Conservation (phyloP, 37 sponge, comb jelly and placozoan species). For the Crambe crambe region DNA sequence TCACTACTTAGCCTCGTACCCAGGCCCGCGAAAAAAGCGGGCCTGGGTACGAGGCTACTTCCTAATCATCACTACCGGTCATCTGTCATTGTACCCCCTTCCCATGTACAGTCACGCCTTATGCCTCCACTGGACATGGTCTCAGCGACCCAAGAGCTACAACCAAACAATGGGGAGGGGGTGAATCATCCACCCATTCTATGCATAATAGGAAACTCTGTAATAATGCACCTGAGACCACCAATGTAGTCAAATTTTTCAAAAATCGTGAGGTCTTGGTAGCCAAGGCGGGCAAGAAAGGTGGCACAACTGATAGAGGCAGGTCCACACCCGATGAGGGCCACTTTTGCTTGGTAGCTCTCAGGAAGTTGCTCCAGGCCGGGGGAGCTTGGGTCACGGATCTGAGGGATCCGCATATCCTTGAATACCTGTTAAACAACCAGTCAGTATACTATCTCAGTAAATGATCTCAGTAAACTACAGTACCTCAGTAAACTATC, state of each 20-base stretch:
- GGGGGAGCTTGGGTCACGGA: conserved; percentile 83
- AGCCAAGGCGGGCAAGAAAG: conserved; percentile 92
- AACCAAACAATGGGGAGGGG: too few species aligned
- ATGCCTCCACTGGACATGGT: too few species aligned
- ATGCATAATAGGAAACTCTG: too few species aligned
- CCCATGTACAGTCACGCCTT: too few species aligned
- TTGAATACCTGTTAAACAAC: conserved; percentile 74
- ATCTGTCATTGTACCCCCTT: too few species aligned
- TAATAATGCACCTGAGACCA: conserved; percentile 91
- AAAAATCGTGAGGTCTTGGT: conserved; percentile 86
- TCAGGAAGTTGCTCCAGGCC: conserved; percentile 74
- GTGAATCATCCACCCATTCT: too few species aligned
- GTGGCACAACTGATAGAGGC: conserved; percentile 98
- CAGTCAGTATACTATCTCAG: not conserved
- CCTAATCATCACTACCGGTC: not conserved
- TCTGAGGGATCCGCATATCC: conserved; percentile 89
- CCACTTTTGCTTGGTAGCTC: conserved; percentile 95
- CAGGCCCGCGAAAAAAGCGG: too few species aligned
- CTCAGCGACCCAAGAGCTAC: too few species aligned
- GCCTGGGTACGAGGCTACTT: too few species aligned
- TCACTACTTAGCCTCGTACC: not conserved
- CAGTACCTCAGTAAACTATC: not conserved
- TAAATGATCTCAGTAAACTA: not conserved
- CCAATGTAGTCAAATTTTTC: conserved; percentile 91
- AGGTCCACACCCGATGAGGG: conserved; percentile 94